phyloP scores from a whole-genome alignment of 2,888 invertebrate genomes.

The Pristionchus entomophagus region DNA sequence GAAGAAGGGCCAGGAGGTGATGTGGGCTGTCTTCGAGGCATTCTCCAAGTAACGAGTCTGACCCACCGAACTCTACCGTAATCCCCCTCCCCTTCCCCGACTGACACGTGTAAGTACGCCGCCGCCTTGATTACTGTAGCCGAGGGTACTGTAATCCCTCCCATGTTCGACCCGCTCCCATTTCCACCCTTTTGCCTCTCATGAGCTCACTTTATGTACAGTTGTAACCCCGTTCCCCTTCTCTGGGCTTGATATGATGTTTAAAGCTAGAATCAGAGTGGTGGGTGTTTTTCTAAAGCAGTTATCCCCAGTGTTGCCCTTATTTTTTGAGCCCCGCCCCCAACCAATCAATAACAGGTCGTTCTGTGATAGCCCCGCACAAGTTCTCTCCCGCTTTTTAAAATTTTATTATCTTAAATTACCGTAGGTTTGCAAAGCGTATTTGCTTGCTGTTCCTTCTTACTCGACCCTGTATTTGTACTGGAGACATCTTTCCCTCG shows the following conservation, averaged over 20 bases:
- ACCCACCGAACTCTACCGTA: conserved; percentile 33
- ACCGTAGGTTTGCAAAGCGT: no score
- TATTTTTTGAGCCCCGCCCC: neutral
- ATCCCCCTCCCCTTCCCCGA: neutral
- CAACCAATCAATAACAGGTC: conserved; percentile 38
- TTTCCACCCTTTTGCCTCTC: neutral
- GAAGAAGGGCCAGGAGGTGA: conserved; percentile 85
- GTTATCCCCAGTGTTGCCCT: neutral
- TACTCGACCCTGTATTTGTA: no score
- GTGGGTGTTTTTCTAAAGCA: neutral
- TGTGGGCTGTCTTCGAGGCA: conserved; percentile 99
- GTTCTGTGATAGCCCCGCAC: conserved; percentile 11
- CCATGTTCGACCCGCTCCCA: no score
- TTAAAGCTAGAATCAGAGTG: neutral
- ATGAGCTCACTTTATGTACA: neutral
- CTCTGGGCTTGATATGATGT: neutral
- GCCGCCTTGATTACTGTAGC: conserved; percentile 12
- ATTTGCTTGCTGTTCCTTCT: neutral
- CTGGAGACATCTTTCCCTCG: no score
- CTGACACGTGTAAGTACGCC: neutral
- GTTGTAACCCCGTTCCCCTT: neutral
- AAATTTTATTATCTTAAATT: no score
- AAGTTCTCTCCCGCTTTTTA: no score
- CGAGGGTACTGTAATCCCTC: neutral
- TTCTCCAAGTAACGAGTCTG: conserved; percentile 88